phyloP scores from a whole-genome alignment of 2,888 invertebrate species.

The Automeris io region DNA sequence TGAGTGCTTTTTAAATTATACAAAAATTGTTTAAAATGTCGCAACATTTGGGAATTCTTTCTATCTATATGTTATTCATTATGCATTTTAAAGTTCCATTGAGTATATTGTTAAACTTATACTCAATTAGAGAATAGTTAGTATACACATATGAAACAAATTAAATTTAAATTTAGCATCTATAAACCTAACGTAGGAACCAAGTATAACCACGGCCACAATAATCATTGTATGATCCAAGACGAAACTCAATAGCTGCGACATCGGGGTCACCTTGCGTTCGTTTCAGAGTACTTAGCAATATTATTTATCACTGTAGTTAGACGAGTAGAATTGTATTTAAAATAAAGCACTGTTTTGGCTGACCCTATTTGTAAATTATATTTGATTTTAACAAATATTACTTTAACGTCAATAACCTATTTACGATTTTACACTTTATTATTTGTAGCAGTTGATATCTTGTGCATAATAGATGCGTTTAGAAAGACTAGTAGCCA shows the following conservation, averaged over 20 bases:
- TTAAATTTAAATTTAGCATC: too few species aligned
- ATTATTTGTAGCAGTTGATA: slow-evolving; percentile 28
- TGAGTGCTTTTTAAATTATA: too few species aligned
- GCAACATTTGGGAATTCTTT: too few species aligned
- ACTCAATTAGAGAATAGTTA: too few species aligned
- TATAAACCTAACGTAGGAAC: too few species aligned
- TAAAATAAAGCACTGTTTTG: slow-evolving; percentile 35
- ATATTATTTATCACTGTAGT: slow-evolving; percentile 23
- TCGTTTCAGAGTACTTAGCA: slow-evolving; percentile 34
- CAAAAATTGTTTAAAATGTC: too few species aligned
- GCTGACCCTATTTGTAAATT: slow-evolving; percentile 30
- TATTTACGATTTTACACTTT: slow-evolving; percentile 32
- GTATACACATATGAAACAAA: too few species aligned
- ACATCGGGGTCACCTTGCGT: slow-evolving; percentile 57
- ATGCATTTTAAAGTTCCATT: too few species aligned
- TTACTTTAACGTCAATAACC: slow-evolving; percentile 52
- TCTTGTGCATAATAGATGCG: slow-evolving; percentile 27
- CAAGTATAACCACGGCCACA: not conserved
- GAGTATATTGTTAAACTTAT: too few species aligned
- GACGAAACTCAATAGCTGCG: slow-evolving; percentile 39
- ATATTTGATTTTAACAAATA: slow-evolving; percentile 34
- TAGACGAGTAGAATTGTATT: slow-evolving; percentile 18
- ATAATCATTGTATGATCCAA: slow-evolving; percentile 27
- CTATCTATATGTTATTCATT: too few species aligned
- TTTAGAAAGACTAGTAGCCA: slow-evolving; percentile 20